Evolutionary conservation across 2,113 vertebrate species (phyloP).

Genomic region (Odobenus rosmarus): DNA sequence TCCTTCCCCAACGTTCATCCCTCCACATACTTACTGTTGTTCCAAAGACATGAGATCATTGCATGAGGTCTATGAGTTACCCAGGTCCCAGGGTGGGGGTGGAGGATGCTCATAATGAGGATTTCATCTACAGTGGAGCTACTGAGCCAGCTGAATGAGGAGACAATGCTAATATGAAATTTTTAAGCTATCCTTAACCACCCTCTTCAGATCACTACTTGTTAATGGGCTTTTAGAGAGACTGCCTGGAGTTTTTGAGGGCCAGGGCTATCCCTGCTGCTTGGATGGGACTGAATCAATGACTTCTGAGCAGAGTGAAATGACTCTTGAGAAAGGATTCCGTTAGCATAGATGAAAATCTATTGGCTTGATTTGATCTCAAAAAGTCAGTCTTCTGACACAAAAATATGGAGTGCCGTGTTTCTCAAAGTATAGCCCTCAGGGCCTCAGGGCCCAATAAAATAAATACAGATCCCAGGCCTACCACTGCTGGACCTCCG

Average conservation of each 20-base stretch:
- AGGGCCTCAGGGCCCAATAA: background rate
- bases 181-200: background rate
- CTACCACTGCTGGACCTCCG: background rate
- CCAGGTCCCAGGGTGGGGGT: accelerated
- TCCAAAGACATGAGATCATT: background rate
- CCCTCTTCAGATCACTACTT: background rate
- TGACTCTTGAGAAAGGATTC: background rate
- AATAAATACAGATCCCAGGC: background rate
- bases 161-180: no score
- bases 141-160: background rate
- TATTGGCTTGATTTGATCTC: background rate
- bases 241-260: background rate
- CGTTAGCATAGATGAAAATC: background rate
- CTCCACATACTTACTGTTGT: no score
- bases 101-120: background rate
- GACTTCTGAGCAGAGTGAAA: background rate
- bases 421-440: background rate
- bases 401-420: accelerated
- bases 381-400: background rate
- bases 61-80: background rate
- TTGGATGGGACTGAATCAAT: background rate
- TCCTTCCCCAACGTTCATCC: no score
- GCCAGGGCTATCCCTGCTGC: background rate
- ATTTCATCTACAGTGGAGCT: background rate
- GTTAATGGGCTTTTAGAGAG: background rate